These are phyloP conservation scores for Timema cristinae DNA, from an alignment of 2,888 invertebrate genomes.

Conservation along the genomic window DNA sequence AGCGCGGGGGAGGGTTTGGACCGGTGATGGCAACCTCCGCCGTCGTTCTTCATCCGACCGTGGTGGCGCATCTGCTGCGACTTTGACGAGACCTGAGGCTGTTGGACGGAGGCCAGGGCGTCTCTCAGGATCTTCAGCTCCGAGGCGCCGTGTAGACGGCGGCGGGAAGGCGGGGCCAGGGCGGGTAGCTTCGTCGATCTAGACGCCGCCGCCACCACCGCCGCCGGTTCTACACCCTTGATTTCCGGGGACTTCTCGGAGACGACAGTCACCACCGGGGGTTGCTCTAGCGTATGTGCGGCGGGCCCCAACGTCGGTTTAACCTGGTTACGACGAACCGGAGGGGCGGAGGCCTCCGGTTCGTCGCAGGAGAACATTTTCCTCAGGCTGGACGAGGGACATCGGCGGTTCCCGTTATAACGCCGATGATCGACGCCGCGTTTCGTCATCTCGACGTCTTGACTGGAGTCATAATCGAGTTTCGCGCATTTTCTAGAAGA, in stretches of 20 bases:
- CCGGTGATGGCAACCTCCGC: background rate
- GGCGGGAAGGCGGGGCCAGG: slow-evolving; percentile 48
- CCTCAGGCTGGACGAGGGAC: too few species aligned
- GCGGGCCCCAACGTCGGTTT: slow-evolving; percentile 1
- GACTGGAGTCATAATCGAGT: too few species aligned
- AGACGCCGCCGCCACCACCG: slow-evolving; percentile 14
- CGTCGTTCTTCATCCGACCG: background rate
- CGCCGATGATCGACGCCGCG: too few species aligned
- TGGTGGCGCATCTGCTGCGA: background rate
- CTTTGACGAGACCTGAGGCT: slow-evolving; percentile 7
- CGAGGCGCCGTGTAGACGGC: slow-evolving; percentile 49
- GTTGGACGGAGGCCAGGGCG: slow-evolving; percentile 45
- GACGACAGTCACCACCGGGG: background rate
- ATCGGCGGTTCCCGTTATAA: too few species aligned
- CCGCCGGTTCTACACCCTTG: background rate
- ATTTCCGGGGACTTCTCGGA: slow-evolving; percentile 15
- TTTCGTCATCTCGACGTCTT: too few species aligned
- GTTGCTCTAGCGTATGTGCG: background rate
- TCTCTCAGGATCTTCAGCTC: slow-evolving; percentile 54
- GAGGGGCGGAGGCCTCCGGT: background rate
- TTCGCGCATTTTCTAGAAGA: too few species aligned
- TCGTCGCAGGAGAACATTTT: slow-evolving; percentile 6
- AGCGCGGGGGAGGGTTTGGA: slow-evolving; percentile 44
- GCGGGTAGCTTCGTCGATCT: slow-evolving; percentile 41
- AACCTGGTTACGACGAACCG: slow-evolving; percentile 11